Evolutionary conservation across 2,113 vertebrate species (phyloP), one percentile per base, ranked within the genome.

Genomic region (Prunella fulvescens): DNA sequence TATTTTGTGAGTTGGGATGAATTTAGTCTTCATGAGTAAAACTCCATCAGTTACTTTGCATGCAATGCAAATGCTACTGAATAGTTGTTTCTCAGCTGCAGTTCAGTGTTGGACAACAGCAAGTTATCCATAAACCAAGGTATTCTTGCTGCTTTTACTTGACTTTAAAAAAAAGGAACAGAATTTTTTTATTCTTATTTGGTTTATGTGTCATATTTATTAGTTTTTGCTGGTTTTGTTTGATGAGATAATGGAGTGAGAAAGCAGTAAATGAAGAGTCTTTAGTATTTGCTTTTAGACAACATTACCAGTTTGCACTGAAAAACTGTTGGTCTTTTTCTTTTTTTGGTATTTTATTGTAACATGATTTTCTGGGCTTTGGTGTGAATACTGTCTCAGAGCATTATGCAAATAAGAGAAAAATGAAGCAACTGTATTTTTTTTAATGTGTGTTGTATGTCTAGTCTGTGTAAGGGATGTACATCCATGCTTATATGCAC

Each of bases 401-500:
- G 31, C 57, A 45, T 62, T 37, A 37, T 5, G 39, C 44, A 65
- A 74, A 56, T 47, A 35, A 7, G 26, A 90, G 60, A 72, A 54
- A 45, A 72, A 60, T 37, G 60, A 70, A 81, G 14, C 19, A 71
- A 28, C 9, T 56, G 11, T 65, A 10, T 37, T 83, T 66, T 8
- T 82, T 33, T 13, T 8, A 23, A 8, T 44, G 6, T 47, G 4
- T 48, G 7, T 19, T 81, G 3, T 42, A 37, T 29, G 9, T 61
- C 50, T 81, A 17, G 19, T 60, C 11, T 53, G 1, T n/a, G 19
- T 40, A 82, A 26, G 44, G 57, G 20, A 28, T 56, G 29, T 57
- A 40, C 29, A 26, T 37, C 8, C 37, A 35, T 2, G 2, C 12
- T 28, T 16, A 7, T 1, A 51, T 3, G 8, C 50, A n/a, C 4